Percentiles rank a stretch among this genome's conserved stretches.
Conservation (phyloP, 2,888 invertebrate genomes). For the Synergus itoensis region DNA sequence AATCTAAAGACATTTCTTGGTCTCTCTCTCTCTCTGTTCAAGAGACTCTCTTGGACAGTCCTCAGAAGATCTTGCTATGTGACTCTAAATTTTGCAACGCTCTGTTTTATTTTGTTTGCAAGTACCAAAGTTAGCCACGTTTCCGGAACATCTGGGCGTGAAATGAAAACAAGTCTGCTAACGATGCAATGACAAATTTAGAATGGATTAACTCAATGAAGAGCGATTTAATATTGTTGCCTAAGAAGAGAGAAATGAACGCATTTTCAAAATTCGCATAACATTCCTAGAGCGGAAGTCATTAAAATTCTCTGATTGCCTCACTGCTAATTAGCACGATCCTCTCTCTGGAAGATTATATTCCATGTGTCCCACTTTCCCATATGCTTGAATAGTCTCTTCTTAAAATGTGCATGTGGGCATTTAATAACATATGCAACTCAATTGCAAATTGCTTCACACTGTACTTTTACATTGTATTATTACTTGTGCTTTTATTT, state of each 20-base stretch:
- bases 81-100: not conserved
- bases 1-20: not conserved
- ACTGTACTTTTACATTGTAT: not conserved
- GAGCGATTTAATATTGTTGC: too few species aligned
- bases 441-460: not conserved
- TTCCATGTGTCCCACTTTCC: not conserved
- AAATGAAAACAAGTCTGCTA: conserved; percentile 6
- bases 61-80: not conserved
- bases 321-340: not conserved
- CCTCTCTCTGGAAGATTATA: not conserved
- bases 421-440: too few species aligned
- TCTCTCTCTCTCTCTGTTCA: too few species aligned
- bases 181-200: conserved; percentile 18
- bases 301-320: not conserved
- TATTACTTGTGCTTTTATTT: not conserved
- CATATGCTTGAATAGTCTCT: not conserved
- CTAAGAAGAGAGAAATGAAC: too few species aligned
- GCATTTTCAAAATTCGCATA: too few species aligned
- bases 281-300: not conserved
- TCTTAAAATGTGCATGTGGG: not conserved
- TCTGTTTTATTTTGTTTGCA: not conserved
- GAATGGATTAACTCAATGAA: conserved; percentile 1
- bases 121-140: not conserved
- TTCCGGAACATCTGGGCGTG: conserved; percentile 24
- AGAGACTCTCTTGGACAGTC: not conserved